phyloP scores from a whole-genome alignment of 1,140 invertebrate genomes.

The Hylaeus anthracinus region DNA sequence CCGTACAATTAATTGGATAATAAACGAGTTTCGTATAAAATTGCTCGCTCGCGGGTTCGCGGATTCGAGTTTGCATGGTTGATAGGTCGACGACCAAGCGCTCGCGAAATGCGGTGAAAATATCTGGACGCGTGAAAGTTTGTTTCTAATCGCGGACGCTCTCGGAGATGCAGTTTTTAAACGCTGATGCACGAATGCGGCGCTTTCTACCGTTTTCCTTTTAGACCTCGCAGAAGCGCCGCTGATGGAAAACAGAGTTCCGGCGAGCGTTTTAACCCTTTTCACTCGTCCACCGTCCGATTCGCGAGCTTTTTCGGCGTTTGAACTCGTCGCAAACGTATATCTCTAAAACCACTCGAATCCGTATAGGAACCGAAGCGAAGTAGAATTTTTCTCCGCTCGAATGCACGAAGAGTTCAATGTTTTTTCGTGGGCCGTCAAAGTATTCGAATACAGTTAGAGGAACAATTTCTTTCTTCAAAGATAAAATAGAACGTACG shows the following conservation, averaged over 20 bases:
- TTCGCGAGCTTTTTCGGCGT: not conserved
- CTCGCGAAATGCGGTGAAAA: constrained; percentile 55
- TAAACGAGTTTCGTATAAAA: constrained; percentile 2
- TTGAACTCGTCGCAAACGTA: no score
- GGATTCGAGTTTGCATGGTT: not conserved
- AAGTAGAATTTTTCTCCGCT: no score
- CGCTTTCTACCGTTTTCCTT: constrained; percentile 65
- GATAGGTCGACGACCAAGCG: constrained; percentile 30
- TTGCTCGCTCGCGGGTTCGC: no score
- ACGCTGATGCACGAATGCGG: constrained; percentile 20
- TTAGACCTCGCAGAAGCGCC: constrained; percentile 23
- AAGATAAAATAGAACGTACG: no score
- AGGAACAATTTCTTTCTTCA: no score
- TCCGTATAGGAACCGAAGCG: no score
- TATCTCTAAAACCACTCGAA: no score
- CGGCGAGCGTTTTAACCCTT: not conserved
- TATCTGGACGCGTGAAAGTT: constrained; percentile 59
- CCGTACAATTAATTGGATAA: not conserved
- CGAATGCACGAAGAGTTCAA: no score
- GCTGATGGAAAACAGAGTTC: constrained; percentile 35
- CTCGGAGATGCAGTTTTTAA: constrained; percentile 59
- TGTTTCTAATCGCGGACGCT: constrained; percentile 55
- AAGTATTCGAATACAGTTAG: no score
- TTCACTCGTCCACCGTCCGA: no score
- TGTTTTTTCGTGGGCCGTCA: not conserved